A percentile compares a stretch with the other conserved stretches of the same genome.
Conservation (phyloP, 2,888 invertebrate genomes). For the Tricholauxania praeusta region DNA sequence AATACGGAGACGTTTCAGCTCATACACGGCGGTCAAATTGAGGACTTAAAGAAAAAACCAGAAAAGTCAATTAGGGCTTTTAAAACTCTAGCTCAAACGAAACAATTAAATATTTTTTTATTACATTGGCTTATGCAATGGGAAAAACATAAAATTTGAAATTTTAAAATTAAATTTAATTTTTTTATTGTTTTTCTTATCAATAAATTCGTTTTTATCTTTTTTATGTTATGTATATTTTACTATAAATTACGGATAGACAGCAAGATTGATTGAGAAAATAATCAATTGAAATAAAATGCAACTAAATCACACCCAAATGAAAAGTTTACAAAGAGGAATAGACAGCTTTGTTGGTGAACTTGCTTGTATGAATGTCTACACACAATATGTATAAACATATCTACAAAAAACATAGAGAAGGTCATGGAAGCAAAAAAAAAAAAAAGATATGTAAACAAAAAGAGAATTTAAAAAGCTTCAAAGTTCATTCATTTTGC, state of each 20-base stretch:
- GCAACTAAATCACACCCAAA: conserved; percentile 4
- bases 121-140: neutral
- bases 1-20: too few species aligned
- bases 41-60: too few species aligned
- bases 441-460: neutral
- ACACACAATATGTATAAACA: too few species aligned
- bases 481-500: conserved; percentile 20
- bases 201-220: too few species aligned
- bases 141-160: neutral
- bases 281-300: neutral
- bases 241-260: too few species aligned
- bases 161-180: neutral
- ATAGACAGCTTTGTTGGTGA: neutral
- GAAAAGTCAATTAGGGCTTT: too few species aligned
- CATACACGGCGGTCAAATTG: too few species aligned
- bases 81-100: neutral
- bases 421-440: conserved; percentile 28
- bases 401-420: neutral
- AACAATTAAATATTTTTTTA: neutral
- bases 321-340: neutral
- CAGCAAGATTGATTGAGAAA: too few species aligned
- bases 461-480: neutral
- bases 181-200: too few species aligned
- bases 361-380: neutral
- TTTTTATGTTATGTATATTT: too few species aligned